Base-by-base conservation (phyloP, 2,113 vertebrate species). In the Sylvia atricapilla region DNA sequence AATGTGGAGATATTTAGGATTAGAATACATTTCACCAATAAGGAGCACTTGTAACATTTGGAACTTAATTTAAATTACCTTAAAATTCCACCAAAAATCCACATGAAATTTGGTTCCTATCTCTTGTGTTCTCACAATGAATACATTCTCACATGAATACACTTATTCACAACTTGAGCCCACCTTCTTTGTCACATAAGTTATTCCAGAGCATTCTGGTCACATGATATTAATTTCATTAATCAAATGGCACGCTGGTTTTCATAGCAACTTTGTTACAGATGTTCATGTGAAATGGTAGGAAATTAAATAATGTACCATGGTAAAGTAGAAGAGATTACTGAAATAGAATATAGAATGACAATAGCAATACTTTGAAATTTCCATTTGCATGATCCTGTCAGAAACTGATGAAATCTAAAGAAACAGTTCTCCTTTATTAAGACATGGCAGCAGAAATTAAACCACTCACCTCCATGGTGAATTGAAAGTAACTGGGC, bases 401-500 rank as follows among this genome's bases (percentile, higher is more conserved):
- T 87, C 66, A 74, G 60, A 89, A 87, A 62, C 50, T 3, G 82
- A 74, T 75, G 22, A 49, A 44, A 70, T 24, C 37, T 43, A 53
- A 77, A 87, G 15, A 59, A 94, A 50, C 25, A 75, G 43, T 74
- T 67, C 13, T 84, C 39, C 15, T 74, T 82, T 74, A n/a, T 74
- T 75, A 78, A 82, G n/a, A 82, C 66, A 70, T 28, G 21, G 37
- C 47, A 84, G 52, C 19, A 79, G 74, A 84, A 76, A 89, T 15
- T 2, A 84, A 89, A 52, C 11, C 28, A 73, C 94, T 94, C 72
- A 94, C 96, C 86, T 93, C 60, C 89, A 76, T 39, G 44, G n/a
- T 68, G 50, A 56, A 97, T 81, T 59, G 93, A 97, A 55, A 96
- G 84, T 78, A 97, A 95, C 62, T 90, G 97, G 43, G 92, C 94